Conservation (phyloP, 2,797 vertebrate genomes). For the Gallinago stenura region DNA sequence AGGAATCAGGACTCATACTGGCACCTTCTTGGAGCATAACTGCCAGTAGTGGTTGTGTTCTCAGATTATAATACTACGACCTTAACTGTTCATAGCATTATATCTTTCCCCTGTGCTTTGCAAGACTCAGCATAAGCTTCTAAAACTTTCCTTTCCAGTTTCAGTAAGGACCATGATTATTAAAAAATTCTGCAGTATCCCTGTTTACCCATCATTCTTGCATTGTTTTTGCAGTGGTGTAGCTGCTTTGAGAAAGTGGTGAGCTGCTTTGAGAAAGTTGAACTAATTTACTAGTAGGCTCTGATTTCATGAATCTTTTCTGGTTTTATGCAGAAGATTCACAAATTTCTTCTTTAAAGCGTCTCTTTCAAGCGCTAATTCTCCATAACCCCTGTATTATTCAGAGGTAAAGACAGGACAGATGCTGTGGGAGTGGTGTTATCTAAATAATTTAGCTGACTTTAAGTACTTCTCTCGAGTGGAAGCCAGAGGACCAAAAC, state of each 20-base stretch:
- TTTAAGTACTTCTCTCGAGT: neutral
- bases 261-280: neutral
- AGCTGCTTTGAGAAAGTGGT: neutral
- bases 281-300: neutral
- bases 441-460: neutral
- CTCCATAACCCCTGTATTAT: neutral
- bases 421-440: neutral
- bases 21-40: neutral
- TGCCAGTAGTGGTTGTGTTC: conserved; percentile 5
- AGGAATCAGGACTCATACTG: neutral
- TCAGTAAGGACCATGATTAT: neutral
- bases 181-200: neutral
- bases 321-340: neutral
- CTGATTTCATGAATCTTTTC: neutral
- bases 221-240: neutral
- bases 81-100: neutral
- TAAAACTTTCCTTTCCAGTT: neutral
- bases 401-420: neutral
- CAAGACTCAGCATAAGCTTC: neutral
- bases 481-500: neutral
- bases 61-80: neutral
- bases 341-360: neutral
- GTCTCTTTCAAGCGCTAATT: neutral
- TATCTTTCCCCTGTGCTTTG: neutral
- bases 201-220: neutral